Base-by-base conservation (phyloP, 2,888 invertebrate genomes). In the Lamellibrachia satsuma region DNA sequence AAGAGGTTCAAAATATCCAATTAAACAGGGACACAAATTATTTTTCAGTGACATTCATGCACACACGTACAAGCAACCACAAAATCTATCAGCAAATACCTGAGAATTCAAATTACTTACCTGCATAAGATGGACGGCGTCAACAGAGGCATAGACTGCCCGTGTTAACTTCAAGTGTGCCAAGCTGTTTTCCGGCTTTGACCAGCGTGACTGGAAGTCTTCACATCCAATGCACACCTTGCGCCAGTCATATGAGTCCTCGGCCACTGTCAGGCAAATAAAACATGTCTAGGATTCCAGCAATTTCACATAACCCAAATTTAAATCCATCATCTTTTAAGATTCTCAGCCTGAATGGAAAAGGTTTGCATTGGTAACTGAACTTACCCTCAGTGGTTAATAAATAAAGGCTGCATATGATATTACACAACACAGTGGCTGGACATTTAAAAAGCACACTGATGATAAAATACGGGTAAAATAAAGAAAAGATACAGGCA, bases 151-250 rank as follows among this genome's bases (percentile, higher is more conserved):
- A 95, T 94, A 96, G 55, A 96, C 94, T 51, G 95, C 95, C 9
- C 95, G 94, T 91, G 52, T 94, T 92, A 94, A 95, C 39, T 94
- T 93, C 91, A 95, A 94, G 90, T 95, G 95, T 75, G 95, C 94
- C 96, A 97, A 97, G 92, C 96, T 96, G 60, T 97, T 95, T 7
- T 96, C 95, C 4, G 96, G 95, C 95, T 97, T 96, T 7, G 95
- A 96, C 98, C 98, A 98, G 94, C 97, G 96, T 92, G 96, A 96
- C 94, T 96, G 96, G 94, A 97, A 97, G 93, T 97, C 97, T 95
- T 98, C 97, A 95, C 98, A 97, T 93, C 97, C 97, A 91, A 97
- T 97, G 96, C 97, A 97, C 0, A 97, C 96, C 91, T 94, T 94
- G 90, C 94, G 95, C 96, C 97, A 97, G 92, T 95, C 94, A 92